A percentile compares a stretch with the other conserved stretches of the same genome.
Evolutionary conservation across 2,113 vertebrate genomes (phyloP).

Genomic region (Anarrhichthys ocellatus): DNA sequence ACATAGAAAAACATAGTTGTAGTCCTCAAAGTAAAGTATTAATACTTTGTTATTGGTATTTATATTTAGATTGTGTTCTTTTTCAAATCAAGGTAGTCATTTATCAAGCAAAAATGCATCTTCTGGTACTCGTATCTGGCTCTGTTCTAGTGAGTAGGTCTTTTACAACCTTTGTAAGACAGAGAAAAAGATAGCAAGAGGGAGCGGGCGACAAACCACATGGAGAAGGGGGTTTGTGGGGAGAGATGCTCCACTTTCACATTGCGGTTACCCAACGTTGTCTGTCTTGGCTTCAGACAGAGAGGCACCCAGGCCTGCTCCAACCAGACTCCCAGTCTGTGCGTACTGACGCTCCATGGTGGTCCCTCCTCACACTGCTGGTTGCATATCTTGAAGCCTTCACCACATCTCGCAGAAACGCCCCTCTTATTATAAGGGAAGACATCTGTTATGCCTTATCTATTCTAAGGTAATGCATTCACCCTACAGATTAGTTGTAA

Average conservation of each 20-base stretch:
- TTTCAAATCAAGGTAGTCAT: not conserved
- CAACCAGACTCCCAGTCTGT: constrained; percentile 66
- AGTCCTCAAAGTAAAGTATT: not conserved
- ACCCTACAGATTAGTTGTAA: constrained; percentile 41
- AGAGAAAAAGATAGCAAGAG: constrained; percentile 18
- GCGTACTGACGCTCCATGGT: constrained; percentile 65
- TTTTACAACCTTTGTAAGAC: constrained; percentile 28
- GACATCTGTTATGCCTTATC: constrained; percentile 52
- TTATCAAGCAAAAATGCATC: constrained; percentile 1
- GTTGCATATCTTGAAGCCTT: constrained; percentile 59
- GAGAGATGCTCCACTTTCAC: constrained; percentile 70
- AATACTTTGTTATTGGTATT: not conserved
- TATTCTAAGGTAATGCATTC: constrained; percentile 43
- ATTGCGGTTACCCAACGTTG: constrained; percentile 63
- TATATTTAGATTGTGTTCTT: not conserved
- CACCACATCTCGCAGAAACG: constrained; percentile 46
- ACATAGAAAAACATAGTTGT: not conserved
- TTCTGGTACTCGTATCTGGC: not conserved
- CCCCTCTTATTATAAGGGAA: constrained; percentile 39
- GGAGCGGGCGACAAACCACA: constrained; percentile 48
- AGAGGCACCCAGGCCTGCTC: constrained; percentile 61
- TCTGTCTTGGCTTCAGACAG: constrained; percentile 76
- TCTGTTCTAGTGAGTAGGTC: constrained; percentile 3
- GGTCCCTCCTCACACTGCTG: constrained; percentile 68
- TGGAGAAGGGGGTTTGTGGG: constrained; percentile 51